Evolutionary conservation across 2,888 invertebrate species (phyloP).

Genomic region (Thelaira solivaga): DNA sequence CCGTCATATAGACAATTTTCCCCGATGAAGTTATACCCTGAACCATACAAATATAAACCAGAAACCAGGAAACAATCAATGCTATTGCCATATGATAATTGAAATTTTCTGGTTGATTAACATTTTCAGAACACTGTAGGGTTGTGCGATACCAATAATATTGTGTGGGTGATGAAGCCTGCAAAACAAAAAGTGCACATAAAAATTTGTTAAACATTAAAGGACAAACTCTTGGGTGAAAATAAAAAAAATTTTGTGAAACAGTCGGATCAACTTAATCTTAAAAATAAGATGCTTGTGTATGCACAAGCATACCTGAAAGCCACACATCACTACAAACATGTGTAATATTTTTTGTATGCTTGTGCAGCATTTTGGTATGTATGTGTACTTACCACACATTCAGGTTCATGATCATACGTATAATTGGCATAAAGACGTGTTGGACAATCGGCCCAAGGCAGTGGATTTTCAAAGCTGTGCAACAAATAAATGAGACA

Average conservation of each 20-base stretch:
- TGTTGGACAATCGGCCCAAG: conserved; percentile 95
- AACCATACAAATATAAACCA: conserved; percentile 97
- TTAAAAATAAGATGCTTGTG: too few species aligned
- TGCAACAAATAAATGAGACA: conserved; percentile 96
- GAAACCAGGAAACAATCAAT: conserved; percentile 92
- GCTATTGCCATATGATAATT: conserved; percentile 95
- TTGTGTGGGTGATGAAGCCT: conserved; percentile 92
- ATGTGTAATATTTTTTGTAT: too few species aligned
- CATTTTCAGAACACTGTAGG: conserved; percentile 91
- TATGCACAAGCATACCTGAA: too few species aligned
- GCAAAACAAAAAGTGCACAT: background rate
- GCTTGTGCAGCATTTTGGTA: too few species aligned
- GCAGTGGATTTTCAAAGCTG: conserved; percentile 93
- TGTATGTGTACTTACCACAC: conserved; percentile 81
- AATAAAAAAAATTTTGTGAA: too few species aligned
- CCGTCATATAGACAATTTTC: conserved; percentile 97
- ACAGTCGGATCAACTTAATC: too few species aligned
- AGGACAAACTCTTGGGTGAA: too few species aligned
- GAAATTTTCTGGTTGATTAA: conserved; percentile 89
- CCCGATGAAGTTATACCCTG: conserved; percentile 98
- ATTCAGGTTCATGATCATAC: conserved; percentile 88
- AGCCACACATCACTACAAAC: too few species aligned
- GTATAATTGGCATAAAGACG: conserved; percentile 88
- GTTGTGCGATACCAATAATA: conserved; percentile 97
- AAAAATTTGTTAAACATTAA: background rate